Conservation (phyloP, 2,797 vertebrate genomes). For the Sarcoramphus papa region DNA sequence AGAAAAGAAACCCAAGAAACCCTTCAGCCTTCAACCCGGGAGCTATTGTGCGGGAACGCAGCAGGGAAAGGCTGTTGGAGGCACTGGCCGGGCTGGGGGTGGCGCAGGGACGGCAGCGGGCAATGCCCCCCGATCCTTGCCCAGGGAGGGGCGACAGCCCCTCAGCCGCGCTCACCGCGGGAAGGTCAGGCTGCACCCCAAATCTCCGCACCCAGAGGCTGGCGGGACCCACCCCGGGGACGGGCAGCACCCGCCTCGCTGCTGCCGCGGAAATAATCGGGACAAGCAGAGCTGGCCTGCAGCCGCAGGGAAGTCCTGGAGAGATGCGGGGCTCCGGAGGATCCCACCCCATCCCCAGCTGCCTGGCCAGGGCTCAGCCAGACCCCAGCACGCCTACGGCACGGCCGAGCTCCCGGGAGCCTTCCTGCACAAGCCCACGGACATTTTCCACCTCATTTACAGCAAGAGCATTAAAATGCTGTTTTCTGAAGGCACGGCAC, state of each 20-base stretch:
- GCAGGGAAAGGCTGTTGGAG: background rate
- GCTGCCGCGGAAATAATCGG: accelerated
- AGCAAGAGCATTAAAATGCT: background rate
- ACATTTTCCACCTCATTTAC: background rate
- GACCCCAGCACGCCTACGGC: background rate
- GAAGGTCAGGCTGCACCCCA: background rate
- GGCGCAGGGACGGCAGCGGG: background rate
- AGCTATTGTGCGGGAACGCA: accelerated
- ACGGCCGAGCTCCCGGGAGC: background rate
- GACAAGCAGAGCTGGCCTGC: background rate
- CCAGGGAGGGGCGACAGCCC: background rate
- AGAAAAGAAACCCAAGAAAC: background rate
- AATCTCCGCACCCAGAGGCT: accelerated
- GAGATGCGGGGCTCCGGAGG: accelerated
- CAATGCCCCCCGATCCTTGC: background rate
- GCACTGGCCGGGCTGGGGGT: background rate
- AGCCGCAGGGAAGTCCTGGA: accelerated
- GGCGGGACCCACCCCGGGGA: background rate
- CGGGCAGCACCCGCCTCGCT: background rate
- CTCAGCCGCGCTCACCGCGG: accelerated
- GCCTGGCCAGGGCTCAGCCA: background rate
- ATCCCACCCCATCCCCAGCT: background rate
- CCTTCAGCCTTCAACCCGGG: background rate
- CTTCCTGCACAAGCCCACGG: background rate
- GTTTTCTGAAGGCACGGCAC: background rate